Conservation (phyloP, 2,797 vertebrate species). For the Chromis chromis region DNA sequence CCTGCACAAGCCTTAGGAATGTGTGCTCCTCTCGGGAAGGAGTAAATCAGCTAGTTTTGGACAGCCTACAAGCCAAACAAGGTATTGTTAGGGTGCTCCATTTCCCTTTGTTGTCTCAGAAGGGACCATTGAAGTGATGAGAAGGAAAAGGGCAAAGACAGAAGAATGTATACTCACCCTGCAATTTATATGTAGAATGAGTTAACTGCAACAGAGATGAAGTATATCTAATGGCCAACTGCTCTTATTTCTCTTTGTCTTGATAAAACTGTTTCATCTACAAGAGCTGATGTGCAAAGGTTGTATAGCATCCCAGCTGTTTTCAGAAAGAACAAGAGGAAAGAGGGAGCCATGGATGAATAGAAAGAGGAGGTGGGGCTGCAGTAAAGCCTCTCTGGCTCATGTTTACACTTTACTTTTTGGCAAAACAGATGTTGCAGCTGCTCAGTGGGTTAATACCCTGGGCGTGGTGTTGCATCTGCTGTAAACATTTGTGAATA, state of each 20-base stretch:
- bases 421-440: slow-evolving; percentile 37
- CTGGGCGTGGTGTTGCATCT: not conserved
- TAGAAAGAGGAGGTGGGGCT: slow-evolving; percentile 31
- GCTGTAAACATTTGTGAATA: slow-evolving; percentile 33
- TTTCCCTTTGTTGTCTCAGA: slow-evolving; percentile 47
- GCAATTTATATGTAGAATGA: slow-evolving; percentile 30
- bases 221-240: slow-evolving; percentile 4
- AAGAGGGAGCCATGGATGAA: slow-evolving; percentile 1
- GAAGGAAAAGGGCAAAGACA: not conserved
- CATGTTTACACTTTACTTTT: slow-evolving; percentile 33
- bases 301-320: slow-evolving; percentile 20
- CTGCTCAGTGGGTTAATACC: slow-evolving; percentile 21
- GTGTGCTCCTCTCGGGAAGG: slow-evolving; percentile 38
- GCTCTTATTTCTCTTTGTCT: slow-evolving; percentile 12
- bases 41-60: slow-evolving; percentile 64
- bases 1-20: slow-evolving; percentile 57
- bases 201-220: slow-evolving; percentile 1
- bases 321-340: not conserved
- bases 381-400: slow-evolving; percentile 2
- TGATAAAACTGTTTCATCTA: slow-evolving; percentile 52
- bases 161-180: slow-evolving; percentile 5
- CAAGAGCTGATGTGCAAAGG: slow-evolving; percentile 10
- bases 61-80: slow-evolving; percentile 66
- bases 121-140: slow-evolving; percentile 40
- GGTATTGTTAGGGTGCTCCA: slow-evolving; percentile 36